Base-by-base conservation (phyloP, 2,888 invertebrate genomes). In the Holacanthella duospinosa region DNA sequence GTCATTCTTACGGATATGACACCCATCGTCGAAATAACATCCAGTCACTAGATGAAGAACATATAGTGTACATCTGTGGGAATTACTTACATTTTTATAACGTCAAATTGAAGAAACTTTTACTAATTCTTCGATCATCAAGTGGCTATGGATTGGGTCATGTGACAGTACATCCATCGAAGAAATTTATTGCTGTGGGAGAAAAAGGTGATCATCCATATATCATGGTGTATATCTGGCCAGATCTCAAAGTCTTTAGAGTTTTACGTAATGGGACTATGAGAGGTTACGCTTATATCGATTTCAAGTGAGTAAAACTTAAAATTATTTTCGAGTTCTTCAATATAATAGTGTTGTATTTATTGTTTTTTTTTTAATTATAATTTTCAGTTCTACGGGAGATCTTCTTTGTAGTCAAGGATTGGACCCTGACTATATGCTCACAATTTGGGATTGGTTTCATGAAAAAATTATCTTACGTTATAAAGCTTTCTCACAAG, bases 361-460 rank as follows among this genome's bases (percentile, higher is more conserved):
- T 58, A n/a, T n/a, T n/a, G n/a, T n/a, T n/a, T n/a, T n/a, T n/a
- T n/a, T n/a, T n/a, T n/a, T n/a, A n/a, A n/a, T n/a, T n/a, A n/a
- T 66, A 63, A 59, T 60, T 77, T 78, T 19, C 75, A 93, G 91
- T 74, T 85, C 87, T 2, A 85, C 87, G 72, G 94, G 93, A 0
- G 83, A 85, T 62, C 77, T 91, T 55, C 77, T 94, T 63, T 89
- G 86, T 0, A 88, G 89, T 0, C 87, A 89, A 75, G 91, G 91
- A 0, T 87, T 86, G 9, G 85, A 87, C 66, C 93, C 93, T 0
- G 93, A 94, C 76, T 90, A 85, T 75, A 85, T 87, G 76, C 80
- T 93, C 43, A 93, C 93, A 0, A 84, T 94, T 64, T 94, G 93
- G 93, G 84, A 87, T 74, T 94, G 93, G 93, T 81, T 83, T 71